Evolutionary conservation across 1,140 invertebrate genomes (phyloP).

Genomic region (Epicauta chinensis): DNA sequence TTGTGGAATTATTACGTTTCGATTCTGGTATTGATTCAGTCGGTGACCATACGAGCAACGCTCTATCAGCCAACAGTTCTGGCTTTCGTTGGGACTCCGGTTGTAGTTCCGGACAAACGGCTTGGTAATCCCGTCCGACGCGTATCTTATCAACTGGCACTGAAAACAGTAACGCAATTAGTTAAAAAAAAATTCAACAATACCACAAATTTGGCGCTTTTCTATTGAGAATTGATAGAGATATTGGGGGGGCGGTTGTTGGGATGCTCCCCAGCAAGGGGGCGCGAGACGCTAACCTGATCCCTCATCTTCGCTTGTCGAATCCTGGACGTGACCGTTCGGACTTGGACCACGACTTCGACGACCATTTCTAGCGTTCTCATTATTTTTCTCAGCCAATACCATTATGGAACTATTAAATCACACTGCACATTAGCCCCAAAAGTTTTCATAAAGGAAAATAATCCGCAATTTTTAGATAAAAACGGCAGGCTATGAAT

Average conservation of each 20-base stretch:
- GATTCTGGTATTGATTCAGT: conserved; percentile 78
- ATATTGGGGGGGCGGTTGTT: too few relatives aligned
- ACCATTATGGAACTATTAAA: conserved; percentile 58
- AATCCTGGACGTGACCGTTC: conserved; percentile 71
- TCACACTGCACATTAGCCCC: conserved; percentile 1
- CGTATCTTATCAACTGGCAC: conserved; percentile 86
- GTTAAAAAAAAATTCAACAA: not conserved
- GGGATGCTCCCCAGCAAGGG: too few relatives aligned
- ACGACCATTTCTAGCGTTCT: conserved; percentile 74
- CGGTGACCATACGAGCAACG: conserved; percentile 92
- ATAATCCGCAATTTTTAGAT: conserved; percentile 3
- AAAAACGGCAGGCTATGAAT: conserved; percentile 6
- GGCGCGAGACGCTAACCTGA: conserved; percentile 47
- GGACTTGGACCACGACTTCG: conserved; percentile 83
- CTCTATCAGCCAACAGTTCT: conserved; percentile 66
- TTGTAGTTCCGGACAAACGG: conserved; percentile 74
- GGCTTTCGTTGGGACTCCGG: conserved; percentile 54
- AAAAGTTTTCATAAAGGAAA: not conserved
- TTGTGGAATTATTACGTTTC: conserved; percentile 56
- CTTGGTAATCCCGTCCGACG: conserved; percentile 90
- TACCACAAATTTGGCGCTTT: not conserved
- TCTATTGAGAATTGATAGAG: not conserved
- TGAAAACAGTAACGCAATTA: too few relatives aligned
- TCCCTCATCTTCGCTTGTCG: conserved; percentile 74
- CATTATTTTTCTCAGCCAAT: conserved; percentile 75